Base-by-base conservation (phyloP, 2,113 vertebrate species). In the Nymphicus hollandicus region DNA sequence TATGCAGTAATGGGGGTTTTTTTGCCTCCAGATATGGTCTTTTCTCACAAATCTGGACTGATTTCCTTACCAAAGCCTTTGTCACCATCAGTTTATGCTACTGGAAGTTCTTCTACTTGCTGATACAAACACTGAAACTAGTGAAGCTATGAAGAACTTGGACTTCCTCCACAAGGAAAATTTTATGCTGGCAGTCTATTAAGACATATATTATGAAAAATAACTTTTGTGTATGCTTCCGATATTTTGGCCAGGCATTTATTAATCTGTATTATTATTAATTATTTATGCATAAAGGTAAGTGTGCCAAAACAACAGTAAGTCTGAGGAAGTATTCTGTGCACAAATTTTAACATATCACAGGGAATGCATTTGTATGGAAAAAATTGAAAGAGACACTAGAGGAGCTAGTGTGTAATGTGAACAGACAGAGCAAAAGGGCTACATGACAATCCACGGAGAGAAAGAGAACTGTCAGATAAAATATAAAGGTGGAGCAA, bases 401-500 rank as follows among this genome's bases (percentile, higher is more conserved):
- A 85, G 88, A 94, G 89, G 90, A 92, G 88, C 83, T 91, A 81
- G 81, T 95, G 81, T 80, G 82, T 93, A 95, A 96, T 97, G 58
- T 58, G 92, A 97, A 96, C 90, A 96, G 95, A 96, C 96, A 97
- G 88, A 97, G 90, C 83, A 89, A 96, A 97, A 97, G 86, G 90
- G 74, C 94, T 96, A 92, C 93, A 89, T 94, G 91, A 89, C 92
- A 95, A 56, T 91, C 68, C 78, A 91, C 72, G 65, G 86, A 93
- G 71, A 89, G 89, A 96, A 89, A 94, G 86, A 81, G 70, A 95
- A 91, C 79, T 95, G 95, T 82, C 92, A 92, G 93, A 89, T 56
- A 55, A 93, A 88, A 91, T 89, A 85, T 33, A 93, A 96, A 96
- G 95, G 95, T 93, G 92, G 72, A 94, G 76, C 71, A 85, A 39